Evolutionary conservation across 2,797 vertebrate genomes (phyloP).

Genomic region (Acanthiza pusilla): DNA sequence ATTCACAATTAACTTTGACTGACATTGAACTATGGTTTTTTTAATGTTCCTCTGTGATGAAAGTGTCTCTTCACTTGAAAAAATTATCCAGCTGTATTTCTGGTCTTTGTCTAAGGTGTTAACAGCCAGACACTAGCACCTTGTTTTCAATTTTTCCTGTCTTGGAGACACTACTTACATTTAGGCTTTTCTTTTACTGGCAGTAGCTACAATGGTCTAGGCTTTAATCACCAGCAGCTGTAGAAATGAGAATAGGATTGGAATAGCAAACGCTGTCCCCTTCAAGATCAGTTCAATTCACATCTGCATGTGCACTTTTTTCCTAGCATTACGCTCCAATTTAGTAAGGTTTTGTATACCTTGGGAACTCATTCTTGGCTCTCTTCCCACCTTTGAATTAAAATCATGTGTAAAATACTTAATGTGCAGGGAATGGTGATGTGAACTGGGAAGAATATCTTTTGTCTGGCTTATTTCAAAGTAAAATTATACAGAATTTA

Average conservation of each 20-base stretch:
- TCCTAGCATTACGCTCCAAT: not conserved
- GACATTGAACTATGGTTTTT: not conserved
- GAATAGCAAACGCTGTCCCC: not conserved
- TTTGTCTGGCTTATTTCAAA: conserved; percentile 33
- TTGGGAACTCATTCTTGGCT: conserved; percentile 4
- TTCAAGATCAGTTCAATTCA: conserved; percentile 20
- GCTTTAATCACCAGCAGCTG: conserved; percentile 40
- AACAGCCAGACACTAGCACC: conserved; percentile 9
- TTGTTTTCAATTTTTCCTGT: conserved; percentile 34
- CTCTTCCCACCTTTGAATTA: not conserved
- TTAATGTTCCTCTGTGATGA: not conserved
- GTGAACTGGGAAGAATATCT: not conserved
- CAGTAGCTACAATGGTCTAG: not conserved
- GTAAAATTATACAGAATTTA: conserved; percentile 4
- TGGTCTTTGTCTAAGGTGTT: conserved; percentile 14
- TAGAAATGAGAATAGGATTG: conserved; percentile 21
- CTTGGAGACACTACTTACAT: not conserved
- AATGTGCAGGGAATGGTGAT: not conserved
- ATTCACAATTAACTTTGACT: not conserved
- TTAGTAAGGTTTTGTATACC: conserved; percentile 9
- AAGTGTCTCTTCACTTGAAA: not conserved
- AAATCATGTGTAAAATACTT: conserved; percentile 1
- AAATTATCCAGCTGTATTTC: not conserved
- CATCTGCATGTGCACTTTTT: conserved; percentile 2
- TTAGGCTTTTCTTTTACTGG: conserved; percentile 10